These are phyloP conservation scores for Beaufortia kweichowensis DNA, from an alignment of 2,113 vertebrate genomes.

Conservation along the genomic window DNA sequence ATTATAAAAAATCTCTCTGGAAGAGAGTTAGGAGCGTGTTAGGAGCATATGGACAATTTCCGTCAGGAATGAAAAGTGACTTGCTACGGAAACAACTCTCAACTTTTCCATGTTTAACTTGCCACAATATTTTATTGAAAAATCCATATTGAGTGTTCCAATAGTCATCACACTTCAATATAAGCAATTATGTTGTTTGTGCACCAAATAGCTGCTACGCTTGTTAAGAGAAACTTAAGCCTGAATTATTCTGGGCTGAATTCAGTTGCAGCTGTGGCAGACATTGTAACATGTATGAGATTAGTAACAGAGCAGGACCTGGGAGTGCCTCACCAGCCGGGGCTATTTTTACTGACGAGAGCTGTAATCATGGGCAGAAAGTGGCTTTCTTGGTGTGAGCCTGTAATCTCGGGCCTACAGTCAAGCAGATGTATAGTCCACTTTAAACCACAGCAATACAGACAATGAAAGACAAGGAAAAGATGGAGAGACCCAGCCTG, in stretches of 20 bases:
- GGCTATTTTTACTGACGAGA: conserved; percentile 70
- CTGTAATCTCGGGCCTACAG: conserved; percentile 64
- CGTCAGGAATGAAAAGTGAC: neutral
- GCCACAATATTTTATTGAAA: neutral
- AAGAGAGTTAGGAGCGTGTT: conserved; percentile 52
- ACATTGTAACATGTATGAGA: conserved; percentile 13
- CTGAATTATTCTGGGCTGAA: conserved; percentile 32
- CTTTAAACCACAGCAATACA: conserved; percentile 34
- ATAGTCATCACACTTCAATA: neutral
- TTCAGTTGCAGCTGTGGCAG: conserved; percentile 46
- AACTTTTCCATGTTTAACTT: neutral
- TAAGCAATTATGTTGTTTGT: conserved; percentile 29
- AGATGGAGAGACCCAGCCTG: conserved; percentile 9
- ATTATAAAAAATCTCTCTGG: conserved; percentile 2
- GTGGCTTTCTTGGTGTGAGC: conserved; percentile 63
- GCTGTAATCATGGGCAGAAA: conserved; percentile 73
- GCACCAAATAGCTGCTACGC: conserved; percentile 5
- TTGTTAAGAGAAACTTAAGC: conserved; percentile 36
- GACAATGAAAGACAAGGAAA: conserved; percentile 16
- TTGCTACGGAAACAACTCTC: neutral
- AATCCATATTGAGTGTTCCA: neutral
- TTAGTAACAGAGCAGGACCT: conserved; percentile 55
- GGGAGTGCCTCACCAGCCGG: conserved; percentile 58
- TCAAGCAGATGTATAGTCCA: conserved; percentile 47
- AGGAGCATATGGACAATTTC: conserved; percentile 37